These are phyloP conservation scores for Lucifuga dentata DNA, from an alignment of 2,113 vertebrate genomes.

Conservation along the genomic window DNA sequence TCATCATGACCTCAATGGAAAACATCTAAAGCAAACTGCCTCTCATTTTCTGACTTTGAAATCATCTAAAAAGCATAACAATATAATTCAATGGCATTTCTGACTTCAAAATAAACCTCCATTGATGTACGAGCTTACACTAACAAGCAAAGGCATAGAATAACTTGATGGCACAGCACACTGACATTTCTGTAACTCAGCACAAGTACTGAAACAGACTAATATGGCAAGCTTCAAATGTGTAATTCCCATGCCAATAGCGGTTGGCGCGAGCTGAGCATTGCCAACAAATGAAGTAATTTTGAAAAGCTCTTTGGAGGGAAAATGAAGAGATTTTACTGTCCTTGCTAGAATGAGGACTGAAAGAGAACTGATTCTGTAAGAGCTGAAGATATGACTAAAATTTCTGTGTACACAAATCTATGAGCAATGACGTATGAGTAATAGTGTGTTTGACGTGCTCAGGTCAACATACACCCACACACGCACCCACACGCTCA, in stretches of 20 bases:
- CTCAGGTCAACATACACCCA: not conserved
- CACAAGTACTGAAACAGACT: constrained; percentile 13
- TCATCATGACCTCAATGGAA: not conserved
- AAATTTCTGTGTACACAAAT: not conserved
- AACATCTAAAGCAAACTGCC: not conserved
- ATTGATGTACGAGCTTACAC: not conserved
- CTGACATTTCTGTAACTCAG: constrained; percentile 53
- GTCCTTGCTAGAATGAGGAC: constrained; percentile 4
- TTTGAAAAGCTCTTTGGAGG: not conserved
- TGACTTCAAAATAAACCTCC: not conserved
- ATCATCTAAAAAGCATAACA: no score
- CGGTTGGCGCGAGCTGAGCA: not conserved
- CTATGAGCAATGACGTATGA: not conserved
- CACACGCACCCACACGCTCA: not conserved
- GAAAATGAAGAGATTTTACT: constrained; percentile 3
- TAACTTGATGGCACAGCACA: constrained; percentile 34
- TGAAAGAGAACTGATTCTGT: constrained; percentile 8
- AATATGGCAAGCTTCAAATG: constrained; percentile 26
- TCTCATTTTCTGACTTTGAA: not conserved
- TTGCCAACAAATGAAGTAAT: constrained; percentile 12
- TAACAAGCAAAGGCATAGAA: constrained; percentile 25
- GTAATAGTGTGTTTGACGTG: not conserved
- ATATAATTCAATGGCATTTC: not conserved
- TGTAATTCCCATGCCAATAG: not conserved
- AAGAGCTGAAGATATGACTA: not conserved